phyloP scores from a whole-genome alignment of 2,888 invertebrate species.

The Argyresthia albistria region DNA sequence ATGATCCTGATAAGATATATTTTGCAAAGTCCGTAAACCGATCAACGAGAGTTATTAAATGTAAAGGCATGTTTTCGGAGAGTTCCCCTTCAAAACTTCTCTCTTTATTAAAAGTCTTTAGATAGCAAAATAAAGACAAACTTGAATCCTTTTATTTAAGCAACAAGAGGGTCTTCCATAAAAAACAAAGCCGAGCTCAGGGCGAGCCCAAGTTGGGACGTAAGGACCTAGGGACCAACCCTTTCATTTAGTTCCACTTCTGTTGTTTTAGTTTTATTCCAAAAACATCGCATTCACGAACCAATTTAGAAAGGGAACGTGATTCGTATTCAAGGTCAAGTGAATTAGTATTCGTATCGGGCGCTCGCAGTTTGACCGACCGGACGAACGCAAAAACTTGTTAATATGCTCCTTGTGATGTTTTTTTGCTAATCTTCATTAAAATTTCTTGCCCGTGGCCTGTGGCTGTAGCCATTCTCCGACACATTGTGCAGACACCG shows the following conservation, averaged over 20 bases:
- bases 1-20: too few relatives aligned
- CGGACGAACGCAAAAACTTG: slow-evolving; percentile 53
- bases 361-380: slow-evolving; percentile 55
- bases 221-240: slow-evolving; percentile 47
- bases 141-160: not conserved
- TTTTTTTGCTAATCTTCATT: slow-evolving; percentile 54
- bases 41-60: too few relatives aligned
- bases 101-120: not conserved
- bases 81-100: not conserved
- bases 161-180: not conserved
- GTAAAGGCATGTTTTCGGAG: too few relatives aligned
- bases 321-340: slow-evolving; percentile 62
- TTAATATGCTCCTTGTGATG: slow-evolving; percentile 45
- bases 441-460: slow-evolving; percentile 30
- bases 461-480: slow-evolving; percentile 14
- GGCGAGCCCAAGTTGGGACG: slow-evolving; percentile 51
- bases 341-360: slow-evolving; percentile 64
- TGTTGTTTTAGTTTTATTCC: slow-evolving; percentile 66
- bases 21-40: too few relatives aligned
- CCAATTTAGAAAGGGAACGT: slow-evolving; percentile 72
- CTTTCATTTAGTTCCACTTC: slow-evolving; percentile 54
- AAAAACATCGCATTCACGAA: slow-evolving; percentile 69
- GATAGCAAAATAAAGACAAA: not conserved
- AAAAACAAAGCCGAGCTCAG: slow-evolving; percentile 22
- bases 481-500: not conserved